A percentile compares a stretch with the other conserved stretches of the same genome.
Evolutionary conservation across 2,888 invertebrate species (phyloP).

Genomic region (Bhutanitis thaidina): DNA sequence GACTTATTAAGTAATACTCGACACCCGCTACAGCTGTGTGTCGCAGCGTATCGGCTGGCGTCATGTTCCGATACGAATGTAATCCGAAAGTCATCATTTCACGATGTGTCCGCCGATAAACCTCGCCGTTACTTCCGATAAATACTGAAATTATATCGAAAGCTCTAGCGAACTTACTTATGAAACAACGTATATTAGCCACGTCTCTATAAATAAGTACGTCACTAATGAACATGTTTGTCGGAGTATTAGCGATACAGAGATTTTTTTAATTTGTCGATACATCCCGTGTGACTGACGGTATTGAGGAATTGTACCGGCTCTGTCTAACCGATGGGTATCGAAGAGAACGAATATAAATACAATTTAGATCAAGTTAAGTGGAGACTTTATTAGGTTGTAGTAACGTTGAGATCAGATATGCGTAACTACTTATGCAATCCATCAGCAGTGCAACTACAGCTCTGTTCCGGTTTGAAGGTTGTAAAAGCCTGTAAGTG

Average conservation of each 20-base stretch:
- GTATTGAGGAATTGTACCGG: no score
- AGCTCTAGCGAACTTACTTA: slow-evolving; percentile 1
- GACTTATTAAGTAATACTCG: background rate
- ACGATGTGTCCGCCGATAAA: slow-evolving; percentile 31
- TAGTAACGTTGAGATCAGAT: no score
- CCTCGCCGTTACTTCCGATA: slow-evolving; percentile 28
- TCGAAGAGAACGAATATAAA: no score
- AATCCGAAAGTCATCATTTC: slow-evolving; percentile 31
- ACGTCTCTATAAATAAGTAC: background rate
- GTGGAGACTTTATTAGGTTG: no score
- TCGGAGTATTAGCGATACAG: background rate
- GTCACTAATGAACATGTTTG: background rate
- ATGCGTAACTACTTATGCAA: no score
- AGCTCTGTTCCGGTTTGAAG: no score
- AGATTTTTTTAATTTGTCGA: slow-evolving; percentile 5
- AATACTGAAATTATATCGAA: slow-evolving; percentile 24
- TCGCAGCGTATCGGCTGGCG: slow-evolving; percentile 13
- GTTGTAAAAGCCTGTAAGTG: no score
- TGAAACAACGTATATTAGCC: slow-evolving; percentile 2
- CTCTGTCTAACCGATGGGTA: no score
- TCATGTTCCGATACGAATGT: slow-evolving; percentile 30
- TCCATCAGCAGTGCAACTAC: no score
- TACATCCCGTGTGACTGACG: background rate
- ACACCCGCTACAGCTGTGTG: slow-evolving; percentile 1
- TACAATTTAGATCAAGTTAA: no score